Base-by-base conservation (phyloP, 92 coral and sea anemone species). In the Pocillopora meandrina region DNA sequence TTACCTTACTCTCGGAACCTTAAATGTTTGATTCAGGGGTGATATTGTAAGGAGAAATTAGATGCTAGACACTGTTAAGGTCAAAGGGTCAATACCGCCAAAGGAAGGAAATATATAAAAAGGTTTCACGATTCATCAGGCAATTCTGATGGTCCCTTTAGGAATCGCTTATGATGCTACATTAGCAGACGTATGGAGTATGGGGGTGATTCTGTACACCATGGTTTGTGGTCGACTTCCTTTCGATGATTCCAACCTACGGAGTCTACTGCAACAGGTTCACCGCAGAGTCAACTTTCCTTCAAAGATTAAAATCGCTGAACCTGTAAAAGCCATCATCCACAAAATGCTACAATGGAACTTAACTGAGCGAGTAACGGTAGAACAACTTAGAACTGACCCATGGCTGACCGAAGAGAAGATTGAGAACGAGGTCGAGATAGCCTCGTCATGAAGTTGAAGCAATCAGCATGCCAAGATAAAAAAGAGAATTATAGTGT, bases 131-230 rank as follows among this genome's bases (percentile, higher is more conserved):
- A 42, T 42, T 42, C 52, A 42, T 2, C 8, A 2, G 8, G 52
- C 52, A 42, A 42, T 34, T 70, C 19, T 21, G 18, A 10, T 63
- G 18, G 56, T 69, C 21, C 68, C 63, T 88, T 10, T 36, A 97
- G 99, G 99, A 21, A 93, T 97, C 42, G 99, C 99, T 31, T 97
- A 97, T 76, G 99, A 97, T 75, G 95, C 99, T 10, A 95, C 95
- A 19, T 82, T 97, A 68, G 98, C 99, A 0, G 99, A 97, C 66
- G 98, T 94, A 55, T 97, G 99, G 99, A 94, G 98, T 64, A 92
- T 95, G 98, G 99, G 99, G 2, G 99, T 97, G 15, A 95, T 97
- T n/a, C 91, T 97, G 16, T 97, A 95, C 80, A 97, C 99, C 7
- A 95, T 97, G 97, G 80, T 97, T 9, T 97, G 99, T 70, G 98